phyloP scores from a whole-genome alignment of 2,888 invertebrate genomes.

The Orthosia incerta region DNA sequence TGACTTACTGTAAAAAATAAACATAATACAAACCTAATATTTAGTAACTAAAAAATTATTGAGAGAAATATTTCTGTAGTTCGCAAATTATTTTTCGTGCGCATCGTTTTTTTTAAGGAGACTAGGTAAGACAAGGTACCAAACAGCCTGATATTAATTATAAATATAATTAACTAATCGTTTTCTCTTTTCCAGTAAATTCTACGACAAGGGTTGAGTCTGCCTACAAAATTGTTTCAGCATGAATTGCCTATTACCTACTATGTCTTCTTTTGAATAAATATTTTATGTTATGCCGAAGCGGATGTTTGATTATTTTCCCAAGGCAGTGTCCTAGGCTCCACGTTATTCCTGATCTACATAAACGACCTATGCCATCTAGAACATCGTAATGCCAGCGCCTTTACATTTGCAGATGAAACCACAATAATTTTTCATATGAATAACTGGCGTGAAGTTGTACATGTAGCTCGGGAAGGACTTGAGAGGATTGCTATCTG shows the following conservation, averaged over 20 bases:
- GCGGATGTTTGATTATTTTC: neutral
- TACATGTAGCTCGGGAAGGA: too few relatives aligned
- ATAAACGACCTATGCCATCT: neutral
- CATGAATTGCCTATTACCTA: neutral
- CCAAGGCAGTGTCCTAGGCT: neutral
- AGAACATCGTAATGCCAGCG: neutral
- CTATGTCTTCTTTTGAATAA: conserved; percentile 26
- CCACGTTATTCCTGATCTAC: neutral
- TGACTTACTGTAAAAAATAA: neutral
- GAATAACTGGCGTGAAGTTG: too few relatives aligned
- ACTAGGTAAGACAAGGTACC: too few relatives aligned
- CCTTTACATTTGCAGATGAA: too few relatives aligned
- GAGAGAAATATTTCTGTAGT: neutral
- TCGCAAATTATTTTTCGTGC: neutral
- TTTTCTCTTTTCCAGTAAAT: conserved; percentile 41
- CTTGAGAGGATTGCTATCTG: too few relatives aligned
- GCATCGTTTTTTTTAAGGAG: too few relatives aligned
- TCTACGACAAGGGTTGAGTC: neutral
- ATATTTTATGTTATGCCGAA: conserved; percentile 10
- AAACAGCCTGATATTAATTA: too few relatives aligned
- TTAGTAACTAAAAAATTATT: too few relatives aligned
- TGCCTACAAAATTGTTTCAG: neutral
- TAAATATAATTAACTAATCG: neutral
- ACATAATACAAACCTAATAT: too few relatives aligned
- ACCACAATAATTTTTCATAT: too few relatives aligned